Conservation (phyloP, 2,797 vertebrate species). For the Macroramphosus scolopax region DNA sequence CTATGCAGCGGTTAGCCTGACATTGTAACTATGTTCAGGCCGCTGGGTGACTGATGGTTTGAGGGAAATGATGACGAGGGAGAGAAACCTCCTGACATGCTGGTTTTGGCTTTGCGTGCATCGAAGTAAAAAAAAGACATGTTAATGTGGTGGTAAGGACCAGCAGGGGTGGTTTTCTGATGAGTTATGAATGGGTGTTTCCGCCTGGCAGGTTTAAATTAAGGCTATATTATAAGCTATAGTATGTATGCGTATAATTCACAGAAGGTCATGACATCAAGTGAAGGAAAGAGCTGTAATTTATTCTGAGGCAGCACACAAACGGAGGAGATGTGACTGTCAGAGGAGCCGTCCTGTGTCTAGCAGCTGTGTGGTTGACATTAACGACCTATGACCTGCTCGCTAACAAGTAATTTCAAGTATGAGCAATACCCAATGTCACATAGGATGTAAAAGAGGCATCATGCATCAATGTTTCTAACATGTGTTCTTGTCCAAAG, state of each 20-base stretch:
- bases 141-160: slow-evolving; percentile 38
- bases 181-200: slow-evolving; percentile 56
- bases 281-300: slow-evolving; percentile 25
- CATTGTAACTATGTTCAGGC: slow-evolving; percentile 40
- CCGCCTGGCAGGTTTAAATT: slow-evolving; percentile 26
- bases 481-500: too few species aligned
- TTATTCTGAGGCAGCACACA: slow-evolving; percentile 12
- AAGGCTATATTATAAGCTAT: slow-evolving; percentile 41
- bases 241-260: slow-evolving; percentile 36
- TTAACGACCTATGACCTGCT: too few species aligned
- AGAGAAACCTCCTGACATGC: slow-evolving; percentile 28
- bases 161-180: slow-evolving; percentile 26
- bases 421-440: too few species aligned
- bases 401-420: too few species aligned
- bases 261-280: slow-evolving; percentile 24
- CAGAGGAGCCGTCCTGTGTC: too few species aligned
- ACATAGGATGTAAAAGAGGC: too few species aligned
- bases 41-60: slow-evolving; percentile 21
- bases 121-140: slow-evolving; percentile 10
- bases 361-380: too few species aligned
- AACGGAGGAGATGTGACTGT: slow-evolving; percentile 1
- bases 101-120: slow-evolving; percentile 38
- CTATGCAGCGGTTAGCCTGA: slow-evolving; percentile 37
- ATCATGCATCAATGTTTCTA: too few species aligned
- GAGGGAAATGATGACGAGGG: slow-evolving; percentile 38